Conservation (phyloP, 2,888 invertebrate genomes). For the Amphipyra tragopoginis region DNA sequence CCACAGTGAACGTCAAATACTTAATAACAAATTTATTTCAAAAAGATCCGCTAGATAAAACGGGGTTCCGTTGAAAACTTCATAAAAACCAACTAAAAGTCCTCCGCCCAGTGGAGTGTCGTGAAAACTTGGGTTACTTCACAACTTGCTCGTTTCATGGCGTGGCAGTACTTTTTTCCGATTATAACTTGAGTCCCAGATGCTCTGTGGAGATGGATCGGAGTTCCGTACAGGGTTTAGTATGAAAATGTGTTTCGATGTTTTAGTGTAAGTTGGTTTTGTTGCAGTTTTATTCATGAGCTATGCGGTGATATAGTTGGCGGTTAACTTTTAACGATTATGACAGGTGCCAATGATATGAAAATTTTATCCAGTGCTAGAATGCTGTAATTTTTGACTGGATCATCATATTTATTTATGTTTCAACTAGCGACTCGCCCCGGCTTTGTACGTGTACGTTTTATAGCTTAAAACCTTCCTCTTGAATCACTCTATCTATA, state of each 20-base stretch:
- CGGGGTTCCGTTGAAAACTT: slow-evolving; percentile 54
- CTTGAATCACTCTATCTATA: no score
- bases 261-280: slow-evolving; percentile 19
- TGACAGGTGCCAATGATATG: background rate
- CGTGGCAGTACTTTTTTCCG: slow-evolving; percentile 54
- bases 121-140: slow-evolving; percentile 55
- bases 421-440: no score
- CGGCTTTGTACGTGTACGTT: no score
- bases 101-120: slow-evolving; percentile 52
- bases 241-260: slow-evolving; percentile 33
- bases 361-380: background rate
- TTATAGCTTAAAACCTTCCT: no score
- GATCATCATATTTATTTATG: no score
- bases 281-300: slow-evolving; percentile 8
- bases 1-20: slow-evolving; percentile 41
- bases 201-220: slow-evolving; percentile 41
- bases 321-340: background rate
- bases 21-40: slow-evolving; percentile 57
- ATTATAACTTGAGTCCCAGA: slow-evolving; percentile 57
- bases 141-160: slow-evolving; percentile 52
- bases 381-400: no score
- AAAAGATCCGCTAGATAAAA: slow-evolving; percentile 55
- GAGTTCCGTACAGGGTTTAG: slow-evolving; percentile 40
- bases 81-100: slow-evolving; percentile 62
- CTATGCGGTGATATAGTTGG: background rate